Percentiles rank a stretch among this genome's conserved stretches.
These are phyloP conservation scores for Mizuhopecten yessoensis DNA, from an alignment of 1,140 invertebrate genomes.

Conservation along the genomic window DNA sequence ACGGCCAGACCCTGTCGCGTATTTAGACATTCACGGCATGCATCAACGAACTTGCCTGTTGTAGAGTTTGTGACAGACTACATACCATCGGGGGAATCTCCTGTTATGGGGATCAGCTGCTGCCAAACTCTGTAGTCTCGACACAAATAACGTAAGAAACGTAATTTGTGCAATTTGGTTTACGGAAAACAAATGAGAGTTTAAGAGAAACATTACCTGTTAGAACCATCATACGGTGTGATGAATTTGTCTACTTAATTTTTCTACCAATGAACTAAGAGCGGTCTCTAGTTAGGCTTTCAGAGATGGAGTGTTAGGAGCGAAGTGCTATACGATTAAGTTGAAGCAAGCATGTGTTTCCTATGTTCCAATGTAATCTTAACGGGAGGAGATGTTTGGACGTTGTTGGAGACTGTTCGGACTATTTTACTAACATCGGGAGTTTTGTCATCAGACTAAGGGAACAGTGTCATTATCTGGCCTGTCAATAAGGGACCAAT, in stretches of 20 bases:
- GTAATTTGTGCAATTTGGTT: slow-evolving; percentile 17
- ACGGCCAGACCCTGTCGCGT: background rate
- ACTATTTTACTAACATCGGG: background rate
- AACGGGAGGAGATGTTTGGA: background rate
- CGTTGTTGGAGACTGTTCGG: background rate
- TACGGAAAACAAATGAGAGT: background rate
- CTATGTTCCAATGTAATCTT: background rate
- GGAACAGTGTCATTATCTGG: background rate
- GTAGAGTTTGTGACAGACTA: slow-evolving; percentile 2
- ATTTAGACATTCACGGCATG: background rate
- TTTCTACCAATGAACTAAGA: background rate
- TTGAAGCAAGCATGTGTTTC: slow-evolving; percentile 15
- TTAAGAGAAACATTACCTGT: background rate
- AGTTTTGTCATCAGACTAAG: background rate
- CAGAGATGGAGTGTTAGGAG: background rate
- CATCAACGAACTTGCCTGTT: slow-evolving; percentile 32
- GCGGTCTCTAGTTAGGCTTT: background rate
- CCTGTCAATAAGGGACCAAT: background rate
- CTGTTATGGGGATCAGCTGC: background rate
- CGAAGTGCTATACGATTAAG: background rate
- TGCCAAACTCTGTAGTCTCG: background rate
- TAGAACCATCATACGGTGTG: background rate
- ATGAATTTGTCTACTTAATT: slow-evolving; percentile 21
- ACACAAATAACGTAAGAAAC: slow-evolving; percentile 15
- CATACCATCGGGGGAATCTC: background rate